Base-by-base conservation (phyloP, 2,797 vertebrate genomes). In the Bradypus variegatus region DNA sequence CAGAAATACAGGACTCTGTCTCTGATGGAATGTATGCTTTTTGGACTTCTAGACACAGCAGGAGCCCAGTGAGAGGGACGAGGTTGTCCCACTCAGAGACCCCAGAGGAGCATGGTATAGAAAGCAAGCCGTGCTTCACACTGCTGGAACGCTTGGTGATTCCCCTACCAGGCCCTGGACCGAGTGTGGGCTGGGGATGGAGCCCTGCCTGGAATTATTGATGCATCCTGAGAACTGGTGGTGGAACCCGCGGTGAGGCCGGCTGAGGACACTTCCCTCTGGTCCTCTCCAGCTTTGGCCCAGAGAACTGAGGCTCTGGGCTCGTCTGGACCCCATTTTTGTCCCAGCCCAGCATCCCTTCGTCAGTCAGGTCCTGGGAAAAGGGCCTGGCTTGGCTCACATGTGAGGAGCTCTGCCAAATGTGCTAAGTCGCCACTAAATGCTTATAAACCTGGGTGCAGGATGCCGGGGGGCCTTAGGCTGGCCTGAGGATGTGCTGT, bases 141-240 rank as follows among this genome's bases (percentile, higher is more conserved):
- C 69, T 92, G 53, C 41, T 31, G 60, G 78, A 92, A 53, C 0
- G 16, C 16, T 36, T 55, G 55, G 18, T 80, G 85, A 72, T 90
- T 91, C 88, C 58, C 60, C 50, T 77, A 84, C 72, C 72, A 88
- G 89, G 79, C 81, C 85, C 38, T 23, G 45, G 79, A 69, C 45
- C 58, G 36, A 94, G 73, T 36, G 83, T 92, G 80, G 94, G 88
- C 84, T 64, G 75, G 64, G 75, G 65, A 77, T 82, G 84, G 93
- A 94, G 83, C 41, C 86, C 89, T 92, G 94, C 95, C 93, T 91
- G 95, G 94, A 92, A 94, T 94, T 62, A 75, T 23, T 91, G 93
- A 88, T 93, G 87, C 77, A 60, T 88, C 64, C 55, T 77, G 48
- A 92, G 89, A 84, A 78, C 89, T n/a, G 48, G 90, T 82, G 23